Evolutionary conservation across 2,797 vertebrate species (phyloP).

Genomic region (Alosa sapidissima): DNA sequence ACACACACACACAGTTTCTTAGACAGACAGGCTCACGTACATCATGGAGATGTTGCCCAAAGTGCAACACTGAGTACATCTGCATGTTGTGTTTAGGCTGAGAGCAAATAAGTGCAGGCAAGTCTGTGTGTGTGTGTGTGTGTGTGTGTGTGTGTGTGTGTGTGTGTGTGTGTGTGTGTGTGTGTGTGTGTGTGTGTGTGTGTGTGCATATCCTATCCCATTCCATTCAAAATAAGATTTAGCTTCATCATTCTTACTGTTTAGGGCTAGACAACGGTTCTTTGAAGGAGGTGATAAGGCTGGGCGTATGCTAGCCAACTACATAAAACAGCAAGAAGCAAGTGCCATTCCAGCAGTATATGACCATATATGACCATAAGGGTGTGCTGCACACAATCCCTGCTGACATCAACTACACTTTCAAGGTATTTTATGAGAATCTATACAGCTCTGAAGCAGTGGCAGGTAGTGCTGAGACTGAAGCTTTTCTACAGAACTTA

Average conservation of each 20-base stretch:
- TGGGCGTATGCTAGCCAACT: too few relatives aligned
- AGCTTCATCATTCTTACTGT: too few relatives aligned
- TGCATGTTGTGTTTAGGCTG: too few relatives aligned
- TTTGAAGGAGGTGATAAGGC: too few relatives aligned
- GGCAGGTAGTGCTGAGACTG: neutral
- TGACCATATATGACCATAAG: neutral
- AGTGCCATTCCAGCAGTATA: neutral
- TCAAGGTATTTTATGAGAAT: too few relatives aligned
- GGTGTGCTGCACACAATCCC: neutral
- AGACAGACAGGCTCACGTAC: neutral
- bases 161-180: neutral
- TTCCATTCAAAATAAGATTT: too few relatives aligned
- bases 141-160: too few relatives aligned
- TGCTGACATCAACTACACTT: too few relatives aligned
- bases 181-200: neutral
- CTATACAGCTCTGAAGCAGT: neutral
- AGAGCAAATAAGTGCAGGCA: too few relatives aligned
- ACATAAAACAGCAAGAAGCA: slow-evolving; percentile 17
- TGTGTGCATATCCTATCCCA: too few relatives aligned
- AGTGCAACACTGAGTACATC: neutral
- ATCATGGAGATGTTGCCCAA: neutral
- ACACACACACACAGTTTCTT: neutral
- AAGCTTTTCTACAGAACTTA: neutral
- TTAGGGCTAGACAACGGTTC: too few relatives aligned
- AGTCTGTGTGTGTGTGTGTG: neutral